Conservation (phyloP, 2,797 vertebrate species). For the Geotrypetes seraphini region DNA sequence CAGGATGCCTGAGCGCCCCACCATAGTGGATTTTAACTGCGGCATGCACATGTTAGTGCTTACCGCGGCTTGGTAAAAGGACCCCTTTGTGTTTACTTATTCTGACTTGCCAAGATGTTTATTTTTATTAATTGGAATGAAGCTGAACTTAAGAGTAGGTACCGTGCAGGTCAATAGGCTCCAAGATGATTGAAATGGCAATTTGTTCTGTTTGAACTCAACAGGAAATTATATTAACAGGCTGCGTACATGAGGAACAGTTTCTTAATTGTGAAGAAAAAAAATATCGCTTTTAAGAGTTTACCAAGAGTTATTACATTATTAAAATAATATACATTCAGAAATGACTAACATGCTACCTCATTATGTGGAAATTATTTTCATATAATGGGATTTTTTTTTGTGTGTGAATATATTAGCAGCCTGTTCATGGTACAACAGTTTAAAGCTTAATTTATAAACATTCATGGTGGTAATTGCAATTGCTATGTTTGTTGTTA, state of each 20-base stretch:
- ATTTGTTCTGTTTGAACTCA: conserved; percentile 14
- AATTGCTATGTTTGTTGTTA: conserved; percentile 5
- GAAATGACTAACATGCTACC: conserved; percentile 13
- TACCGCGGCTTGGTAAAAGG: too few relatives aligned
- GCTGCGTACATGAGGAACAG: conserved; percentile 21
- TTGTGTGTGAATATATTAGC: conserved; percentile 9
- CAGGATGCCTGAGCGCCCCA: too few relatives aligned
- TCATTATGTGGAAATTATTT: conserved; percentile 18
- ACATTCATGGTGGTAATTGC: conserved; percentile 4
- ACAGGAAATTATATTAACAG: conserved; percentile 13
- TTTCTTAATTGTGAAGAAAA: conserved; percentile 12
- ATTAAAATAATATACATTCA: conserved; percentile 21
- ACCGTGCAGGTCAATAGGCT: neutral
- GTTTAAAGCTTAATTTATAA: conserved; percentile 17
- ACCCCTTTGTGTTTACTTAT: too few relatives aligned
- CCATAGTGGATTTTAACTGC: too few relatives aligned
- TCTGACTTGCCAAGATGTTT: neutral
- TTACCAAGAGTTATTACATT: conserved; percentile 24
- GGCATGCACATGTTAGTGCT: too few relatives aligned
- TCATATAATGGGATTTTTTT: neutral
- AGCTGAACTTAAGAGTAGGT: neutral
- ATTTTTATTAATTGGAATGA: neutral
- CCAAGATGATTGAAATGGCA: conserved; percentile 10
- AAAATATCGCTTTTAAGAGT: conserved; percentile 16
- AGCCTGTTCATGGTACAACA: conserved; percentile 9